Conservation (phyloP, 2,113 vertebrate genomes). For the Passerina amoena region DNA sequence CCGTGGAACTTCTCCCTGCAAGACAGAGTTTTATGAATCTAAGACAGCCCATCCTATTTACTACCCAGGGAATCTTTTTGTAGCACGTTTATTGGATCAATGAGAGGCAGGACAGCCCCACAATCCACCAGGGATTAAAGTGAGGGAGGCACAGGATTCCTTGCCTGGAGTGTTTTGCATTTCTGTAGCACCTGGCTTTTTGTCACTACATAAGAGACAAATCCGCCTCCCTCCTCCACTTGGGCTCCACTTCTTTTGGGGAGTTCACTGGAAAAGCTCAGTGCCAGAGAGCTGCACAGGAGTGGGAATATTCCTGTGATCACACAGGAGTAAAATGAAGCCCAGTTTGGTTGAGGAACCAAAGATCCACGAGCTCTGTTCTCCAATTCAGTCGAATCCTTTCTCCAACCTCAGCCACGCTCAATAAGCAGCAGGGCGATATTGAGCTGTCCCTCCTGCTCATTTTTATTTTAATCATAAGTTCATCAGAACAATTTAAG, state of each 20-base stretch:
- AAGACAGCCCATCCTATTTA: not conserved
- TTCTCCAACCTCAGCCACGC: not conserved
- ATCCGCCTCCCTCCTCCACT: not conserved
- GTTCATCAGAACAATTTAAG: constrained; percentile 18
- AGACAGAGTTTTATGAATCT: not conserved
- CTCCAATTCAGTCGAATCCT: not conserved
- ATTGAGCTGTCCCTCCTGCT: not conserved
- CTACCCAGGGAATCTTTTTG: not conserved
- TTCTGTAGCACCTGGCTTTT: not conserved
- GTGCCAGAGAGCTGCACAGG: not conserved
- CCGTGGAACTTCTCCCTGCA: not conserved
- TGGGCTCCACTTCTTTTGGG: not conserved
- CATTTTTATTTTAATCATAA: constrained; percentile 6
- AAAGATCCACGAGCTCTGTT: not conserved
- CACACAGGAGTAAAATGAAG: not conserved
- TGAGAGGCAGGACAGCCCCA: not conserved
- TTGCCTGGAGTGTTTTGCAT: not conserved
- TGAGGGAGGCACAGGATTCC: not conserved
- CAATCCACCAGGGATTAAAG: not conserved
- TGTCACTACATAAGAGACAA: not conserved
- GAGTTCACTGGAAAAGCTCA: not conserved
- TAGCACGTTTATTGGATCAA: not conserved
- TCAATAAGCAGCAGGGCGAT: not conserved
- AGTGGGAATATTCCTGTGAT: not conserved
- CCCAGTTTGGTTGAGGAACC: not conserved